Conservation (phyloP, 1,140 invertebrate species). For the Drosophila auraria region DNA sequence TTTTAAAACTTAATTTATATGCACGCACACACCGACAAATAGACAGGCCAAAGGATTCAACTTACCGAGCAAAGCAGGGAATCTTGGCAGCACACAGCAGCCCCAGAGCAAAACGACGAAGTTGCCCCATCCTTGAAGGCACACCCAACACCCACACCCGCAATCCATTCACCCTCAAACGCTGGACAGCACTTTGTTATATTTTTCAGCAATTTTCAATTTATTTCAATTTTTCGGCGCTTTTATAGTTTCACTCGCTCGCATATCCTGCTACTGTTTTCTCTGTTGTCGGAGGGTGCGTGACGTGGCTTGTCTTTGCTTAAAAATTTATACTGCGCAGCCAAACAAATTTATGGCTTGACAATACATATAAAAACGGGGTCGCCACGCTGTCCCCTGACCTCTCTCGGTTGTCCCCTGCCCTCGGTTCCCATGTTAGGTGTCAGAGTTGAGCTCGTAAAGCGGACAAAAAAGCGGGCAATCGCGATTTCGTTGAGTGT, state of each 20-base stretch:
- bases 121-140: conserved; percentile 8
- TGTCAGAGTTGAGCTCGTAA: conserved; percentile 56
- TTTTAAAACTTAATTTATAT: conserved; percentile 84
- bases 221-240: conserved; percentile 79
- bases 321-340: conserved; percentile 72
- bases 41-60: conserved; percentile 58
- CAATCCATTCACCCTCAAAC: conserved; percentile 22
- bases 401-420: conserved; percentile 2
- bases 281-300: conserved; percentile 41
- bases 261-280: conserved; percentile 25
- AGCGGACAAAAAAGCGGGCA: conserved; percentile 11
- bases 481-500: conserved; percentile 15
- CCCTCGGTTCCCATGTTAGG: conserved; percentile 31
- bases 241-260: conserved; percentile 61
- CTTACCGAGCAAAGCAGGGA: conserved; percentile 51
- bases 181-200: conserved; percentile 58
- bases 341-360: conserved; percentile 77
- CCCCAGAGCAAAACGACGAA: conserved; percentile 1
- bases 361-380: conserved; percentile 57
- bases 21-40: conserved; percentile 60
- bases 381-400: conserved; percentile 28
- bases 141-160: conserved; percentile 6
- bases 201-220: conserved; percentile 74
- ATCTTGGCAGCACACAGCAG: conserved; percentile 35
- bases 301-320: conserved; percentile 64